These are phyloP conservation scores for Clarias macrocephalus DNA, from an alignment of 2,113 vertebrate species.

Conservation along the genomic window DNA sequence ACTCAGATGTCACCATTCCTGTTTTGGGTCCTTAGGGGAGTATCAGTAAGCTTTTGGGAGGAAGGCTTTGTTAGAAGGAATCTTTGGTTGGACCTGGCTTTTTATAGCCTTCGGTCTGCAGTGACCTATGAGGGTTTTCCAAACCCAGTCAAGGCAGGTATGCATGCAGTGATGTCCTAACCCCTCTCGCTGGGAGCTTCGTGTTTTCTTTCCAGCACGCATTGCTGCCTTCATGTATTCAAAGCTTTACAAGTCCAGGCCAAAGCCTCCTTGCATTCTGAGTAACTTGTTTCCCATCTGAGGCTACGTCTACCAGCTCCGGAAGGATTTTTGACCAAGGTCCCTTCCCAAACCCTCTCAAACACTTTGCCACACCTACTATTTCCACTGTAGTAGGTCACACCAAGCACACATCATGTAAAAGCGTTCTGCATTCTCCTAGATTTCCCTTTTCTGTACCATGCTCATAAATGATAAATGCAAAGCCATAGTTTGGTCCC, in stretches of 20 bases:
- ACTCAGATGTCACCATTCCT: conserved; percentile 25
- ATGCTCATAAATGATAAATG: conserved; percentile 18
- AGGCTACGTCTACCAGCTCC: conserved; percentile 82
- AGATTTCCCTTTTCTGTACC: conserved; percentile 8
- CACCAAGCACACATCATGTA: conserved; percentile 71
- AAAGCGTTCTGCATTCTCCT: conserved; percentile 20
- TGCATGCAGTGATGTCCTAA: conserved; percentile 86
- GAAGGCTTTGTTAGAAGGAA: conserved; percentile 83
- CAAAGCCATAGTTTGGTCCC: conserved; percentile 37
- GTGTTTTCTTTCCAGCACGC: conserved; percentile 72
- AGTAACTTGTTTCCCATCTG: conserved; percentile 79
- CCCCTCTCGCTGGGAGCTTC: conserved; percentile 79
- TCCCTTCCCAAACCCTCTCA: conserved; percentile 75
- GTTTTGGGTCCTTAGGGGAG: conserved; percentile 76
- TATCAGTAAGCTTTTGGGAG: conserved; percentile 74
- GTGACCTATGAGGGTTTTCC: conserved; percentile 60
- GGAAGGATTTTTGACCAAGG: conserved; percentile 99
- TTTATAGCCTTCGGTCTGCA: conserved; percentile 54
- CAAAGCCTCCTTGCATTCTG: conserved; percentile 58
- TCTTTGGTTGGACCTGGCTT: conserved; percentile 70
- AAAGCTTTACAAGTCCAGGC: conserved; percentile 63
- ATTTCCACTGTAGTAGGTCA: conserved; percentile 78
- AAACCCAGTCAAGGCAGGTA: conserved; percentile 66
- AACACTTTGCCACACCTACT: conserved; percentile 99
- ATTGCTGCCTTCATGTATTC: conserved; percentile 68